Evolutionary conservation across 2,113 vertebrate genomes (phyloP).

Genomic region (Parotia lawesii): DNA sequence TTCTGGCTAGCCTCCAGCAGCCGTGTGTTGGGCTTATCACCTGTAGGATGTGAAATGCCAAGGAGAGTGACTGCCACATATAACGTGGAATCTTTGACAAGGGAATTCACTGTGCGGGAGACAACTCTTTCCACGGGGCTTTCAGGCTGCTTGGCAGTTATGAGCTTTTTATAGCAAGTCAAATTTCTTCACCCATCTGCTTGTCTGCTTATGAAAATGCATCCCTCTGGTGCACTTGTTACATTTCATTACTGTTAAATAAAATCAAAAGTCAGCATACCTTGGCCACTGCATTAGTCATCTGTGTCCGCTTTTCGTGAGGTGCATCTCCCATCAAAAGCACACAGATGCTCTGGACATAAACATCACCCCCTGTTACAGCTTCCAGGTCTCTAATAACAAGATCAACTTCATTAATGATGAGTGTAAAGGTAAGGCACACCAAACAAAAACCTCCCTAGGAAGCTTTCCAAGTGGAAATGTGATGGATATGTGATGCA

Average conservation of each 20-base stretch:
- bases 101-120: neutral
- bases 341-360: neutral
- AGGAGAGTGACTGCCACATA: neutral
- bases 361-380: neutral
- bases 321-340: neutral
- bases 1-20: neutral
- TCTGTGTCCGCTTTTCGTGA: neutral
- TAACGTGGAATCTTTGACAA: neutral
- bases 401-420: neutral
- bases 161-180: constrained; percentile 10
- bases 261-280: constrained; percentile 12
- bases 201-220: constrained; percentile 47
- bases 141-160: neutral
- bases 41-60: neutral
- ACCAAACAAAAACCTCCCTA: neutral
- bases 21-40: neutral
- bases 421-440: neutral
- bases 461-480: constrained; percentile 23
- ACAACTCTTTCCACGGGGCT: neutral
- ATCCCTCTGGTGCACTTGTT: constrained; percentile 51
- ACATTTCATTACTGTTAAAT: constrained; percentile 20
- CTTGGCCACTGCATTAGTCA: constrained; percentile 31
- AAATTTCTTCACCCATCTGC: constrained; percentile 59
- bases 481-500: neutral
- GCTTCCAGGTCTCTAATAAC: neutral